phyloP scores from a whole-genome alignment of 2,888 invertebrate genomes.

The Hirtodrosophila cameraria region DNA sequence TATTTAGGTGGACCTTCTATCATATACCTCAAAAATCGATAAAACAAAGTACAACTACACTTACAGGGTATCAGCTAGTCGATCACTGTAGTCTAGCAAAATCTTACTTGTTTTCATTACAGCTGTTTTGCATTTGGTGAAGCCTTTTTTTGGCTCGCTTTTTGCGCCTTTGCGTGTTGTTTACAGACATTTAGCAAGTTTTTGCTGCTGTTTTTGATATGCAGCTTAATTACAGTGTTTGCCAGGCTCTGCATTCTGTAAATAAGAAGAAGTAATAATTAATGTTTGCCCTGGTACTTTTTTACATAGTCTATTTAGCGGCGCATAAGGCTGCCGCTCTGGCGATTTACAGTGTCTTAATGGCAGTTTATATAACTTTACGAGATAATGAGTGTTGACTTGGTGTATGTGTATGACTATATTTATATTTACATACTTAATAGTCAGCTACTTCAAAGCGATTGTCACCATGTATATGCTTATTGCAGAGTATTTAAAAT shows the following conservation, averaged over 20 bases:
- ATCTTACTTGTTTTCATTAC: neutral
- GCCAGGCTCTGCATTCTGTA: slow-evolving; percentile 25
- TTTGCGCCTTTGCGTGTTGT: slow-evolving; percentile 31
- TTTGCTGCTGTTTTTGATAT: slow-evolving; percentile 50
- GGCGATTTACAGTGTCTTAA: slow-evolving; percentile 19
- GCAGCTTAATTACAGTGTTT: slow-evolving; percentile 59
- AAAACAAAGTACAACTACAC: neutral
- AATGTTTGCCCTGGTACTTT: slow-evolving; percentile 22
- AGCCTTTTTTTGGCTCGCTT: neutral
- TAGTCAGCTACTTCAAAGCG: neutral
- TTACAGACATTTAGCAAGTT: slow-evolving; percentile 61
- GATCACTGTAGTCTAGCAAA: neutral
- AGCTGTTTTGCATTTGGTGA: slow-evolving; percentile 16
- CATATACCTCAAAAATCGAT: too few relatives aligned
- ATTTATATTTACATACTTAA: neutral
- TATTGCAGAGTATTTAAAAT: neutral
- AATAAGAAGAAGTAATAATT: slow-evolving; percentile 35
- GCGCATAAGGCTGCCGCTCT: neutral
- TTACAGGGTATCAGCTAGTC: neutral
- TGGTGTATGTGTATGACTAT: slow-evolving; percentile 12
- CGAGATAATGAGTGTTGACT: slow-evolving; percentile 22
- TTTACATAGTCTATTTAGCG: slow-evolving; percentile 6
- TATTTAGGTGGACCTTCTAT: too few relatives aligned
- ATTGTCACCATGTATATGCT: neutral
- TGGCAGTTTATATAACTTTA: slow-evolving; percentile 29